These are phyloP conservation scores for Syndactyla subalaris DNA, from an alignment of 2,797 vertebrate species.

Conservation along the genomic window DNA sequence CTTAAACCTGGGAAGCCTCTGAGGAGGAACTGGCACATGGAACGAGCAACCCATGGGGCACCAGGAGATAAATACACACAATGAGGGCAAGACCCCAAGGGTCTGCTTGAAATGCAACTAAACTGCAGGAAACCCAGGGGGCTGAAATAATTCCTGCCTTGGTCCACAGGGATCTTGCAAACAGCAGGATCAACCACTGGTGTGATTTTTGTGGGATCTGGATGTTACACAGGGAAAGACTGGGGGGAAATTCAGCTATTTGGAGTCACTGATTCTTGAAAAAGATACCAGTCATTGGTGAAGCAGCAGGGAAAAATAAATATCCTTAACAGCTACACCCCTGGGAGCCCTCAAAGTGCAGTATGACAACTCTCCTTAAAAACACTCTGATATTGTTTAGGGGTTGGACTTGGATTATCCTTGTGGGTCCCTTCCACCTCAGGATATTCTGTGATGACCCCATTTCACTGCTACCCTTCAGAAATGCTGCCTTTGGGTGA, in stretches of 20 bases:
- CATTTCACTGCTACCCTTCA: background rate
- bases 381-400: background rate
- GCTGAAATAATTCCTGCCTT: background rate
- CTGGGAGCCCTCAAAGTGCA: background rate
- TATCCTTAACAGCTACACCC: background rate
- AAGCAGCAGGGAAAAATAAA: background rate
- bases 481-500: too few species aligned
- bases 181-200: background rate
- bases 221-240: background rate
- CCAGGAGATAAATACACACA: background rate
- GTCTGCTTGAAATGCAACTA: background rate
- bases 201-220: background rate
- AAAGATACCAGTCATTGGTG: fast-evolving
- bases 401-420: background rate
- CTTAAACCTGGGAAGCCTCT: background rate
- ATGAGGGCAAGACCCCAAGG: background rate
- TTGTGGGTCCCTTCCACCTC: background rate
- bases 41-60: background rate
- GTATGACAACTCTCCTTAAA: background rate
- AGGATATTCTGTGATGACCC: background rate
- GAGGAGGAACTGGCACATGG: background rate
- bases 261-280: background rate
- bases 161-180: background rate
- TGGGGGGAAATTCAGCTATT: background rate
- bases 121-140: background rate